Evolutionary conservation across 2,797 vertebrate genomes (phyloP).

Genomic region (Takifugu ocellatus): DNA sequence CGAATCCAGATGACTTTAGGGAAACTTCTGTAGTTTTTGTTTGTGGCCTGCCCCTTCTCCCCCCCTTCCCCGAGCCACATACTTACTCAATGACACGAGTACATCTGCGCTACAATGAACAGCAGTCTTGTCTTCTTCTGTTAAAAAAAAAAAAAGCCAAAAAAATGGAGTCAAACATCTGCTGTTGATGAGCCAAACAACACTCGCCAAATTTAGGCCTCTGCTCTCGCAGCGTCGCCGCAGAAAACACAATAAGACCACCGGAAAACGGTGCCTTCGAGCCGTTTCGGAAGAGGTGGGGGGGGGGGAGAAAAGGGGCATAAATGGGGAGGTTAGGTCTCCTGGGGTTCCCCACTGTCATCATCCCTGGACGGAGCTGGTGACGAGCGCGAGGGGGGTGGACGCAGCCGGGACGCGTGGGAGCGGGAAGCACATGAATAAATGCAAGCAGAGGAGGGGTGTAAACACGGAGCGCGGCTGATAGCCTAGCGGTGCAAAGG

Average conservation of each 20-base stretch:
- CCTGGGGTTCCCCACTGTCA: constrained; percentile 44
- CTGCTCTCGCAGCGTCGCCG: constrained; percentile 41
- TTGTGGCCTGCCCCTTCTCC: constrained; percentile 52
- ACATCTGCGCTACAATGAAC: constrained; percentile 71
- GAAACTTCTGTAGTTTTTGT: constrained; percentile 51
- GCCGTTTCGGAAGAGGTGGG: too few species aligned
- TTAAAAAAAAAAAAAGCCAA: too few species aligned
- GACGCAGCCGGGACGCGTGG: constrained; percentile 44
- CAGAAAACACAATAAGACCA: constrained; percentile 35
- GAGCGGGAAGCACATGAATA: constrained; percentile 67
- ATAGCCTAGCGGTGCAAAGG: constrained; percentile 34
- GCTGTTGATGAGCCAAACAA: constrained; percentile 70
- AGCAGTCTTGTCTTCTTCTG: constrained; percentile 55
- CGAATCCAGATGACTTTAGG: constrained; percentile 27
- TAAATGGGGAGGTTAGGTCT: too few species aligned
- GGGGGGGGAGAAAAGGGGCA: too few species aligned
- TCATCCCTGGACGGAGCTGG: constrained; percentile 52
- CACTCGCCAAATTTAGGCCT: constrained; percentile 56
- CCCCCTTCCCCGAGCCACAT: constrained; percentile 46
- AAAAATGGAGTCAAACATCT: constrained; percentile 61
- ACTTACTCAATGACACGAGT: constrained; percentile 71
- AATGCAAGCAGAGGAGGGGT: constrained; percentile 52
- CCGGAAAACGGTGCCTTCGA: constrained; percentile 8
- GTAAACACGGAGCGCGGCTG: constrained; percentile 56
- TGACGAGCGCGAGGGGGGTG: constrained; percentile 46